Evolutionary conservation across 2,888 invertebrate species (phyloP).

Genomic region (Heliconius ismenius): DNA sequence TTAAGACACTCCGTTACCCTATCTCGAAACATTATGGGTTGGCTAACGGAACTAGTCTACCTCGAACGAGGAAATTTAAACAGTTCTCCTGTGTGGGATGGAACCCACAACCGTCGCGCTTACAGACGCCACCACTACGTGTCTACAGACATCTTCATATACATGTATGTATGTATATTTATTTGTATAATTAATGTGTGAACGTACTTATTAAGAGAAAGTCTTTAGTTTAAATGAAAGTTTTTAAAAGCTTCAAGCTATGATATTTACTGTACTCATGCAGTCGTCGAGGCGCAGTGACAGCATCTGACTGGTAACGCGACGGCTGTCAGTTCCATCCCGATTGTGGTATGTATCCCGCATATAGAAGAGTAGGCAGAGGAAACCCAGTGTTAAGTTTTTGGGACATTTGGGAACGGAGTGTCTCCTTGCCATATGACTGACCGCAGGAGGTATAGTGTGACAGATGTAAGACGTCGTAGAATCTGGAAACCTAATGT

Average conservation of each 20-base stretch:
- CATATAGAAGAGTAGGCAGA: too few species aligned
- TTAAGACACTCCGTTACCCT: neutral
- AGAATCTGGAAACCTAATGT: too few species aligned
- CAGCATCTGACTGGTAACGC: neutral
- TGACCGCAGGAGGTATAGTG: too few species aligned
- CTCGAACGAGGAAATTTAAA: too few species aligned
- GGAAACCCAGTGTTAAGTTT: too few species aligned
- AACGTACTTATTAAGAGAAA: conserved; percentile 17
- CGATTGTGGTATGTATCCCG: neutral
- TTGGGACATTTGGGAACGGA: too few species aligned
- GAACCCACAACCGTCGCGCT: neutral
- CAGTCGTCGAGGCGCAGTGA: too few species aligned
- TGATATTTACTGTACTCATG: neutral
- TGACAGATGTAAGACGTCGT: too few species aligned
- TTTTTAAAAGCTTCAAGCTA: conserved; percentile 5
- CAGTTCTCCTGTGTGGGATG: neutral
- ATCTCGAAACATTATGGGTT: too few species aligned
- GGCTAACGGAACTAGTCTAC: too few species aligned
- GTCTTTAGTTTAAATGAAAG: conserved; percentile 10
- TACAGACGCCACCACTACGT: neutral
- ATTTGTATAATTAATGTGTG: neutral
- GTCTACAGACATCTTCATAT: neutral
- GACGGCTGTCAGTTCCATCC: neutral
- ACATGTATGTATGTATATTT: neutral
- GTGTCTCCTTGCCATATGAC: too few species aligned